These are phyloP conservation scores for Lepilemur septentrionalis DNA, from an alignment of 2,797 vertebrate species.

Conservation along the genomic window DNA sequence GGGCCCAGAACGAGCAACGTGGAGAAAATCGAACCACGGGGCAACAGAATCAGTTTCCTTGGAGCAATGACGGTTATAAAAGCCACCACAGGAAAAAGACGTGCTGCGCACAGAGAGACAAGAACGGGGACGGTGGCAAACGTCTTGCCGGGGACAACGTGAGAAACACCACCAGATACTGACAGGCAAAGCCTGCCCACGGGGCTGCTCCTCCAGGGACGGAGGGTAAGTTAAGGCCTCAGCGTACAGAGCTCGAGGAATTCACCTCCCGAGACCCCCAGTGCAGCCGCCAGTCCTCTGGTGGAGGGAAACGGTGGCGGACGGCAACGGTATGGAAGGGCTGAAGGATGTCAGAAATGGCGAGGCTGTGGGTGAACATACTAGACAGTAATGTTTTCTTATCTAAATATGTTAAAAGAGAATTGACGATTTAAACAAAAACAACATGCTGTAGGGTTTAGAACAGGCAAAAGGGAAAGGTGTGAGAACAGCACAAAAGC, in stretches of 20 bases:
- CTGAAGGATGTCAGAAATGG: neutral
- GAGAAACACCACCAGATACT: neutral
- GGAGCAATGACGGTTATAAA: neutral
- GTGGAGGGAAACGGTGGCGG: neutral
- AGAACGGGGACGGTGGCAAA: fast-evolving
- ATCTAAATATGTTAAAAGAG: neutral
- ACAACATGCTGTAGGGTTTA: neutral
- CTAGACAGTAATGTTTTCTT: neutral
- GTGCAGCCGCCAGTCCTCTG: no score
- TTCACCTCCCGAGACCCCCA: neutral
- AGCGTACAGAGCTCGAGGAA: neutral
- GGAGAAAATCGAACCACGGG: neutral
- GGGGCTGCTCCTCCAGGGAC: fast-evolving
- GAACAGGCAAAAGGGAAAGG: neutral
- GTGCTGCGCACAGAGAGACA: fast-evolving
- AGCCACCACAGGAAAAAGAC: neutral
- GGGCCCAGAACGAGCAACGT: neutral
- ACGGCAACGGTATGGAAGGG: neutral
- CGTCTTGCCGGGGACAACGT: neutral
- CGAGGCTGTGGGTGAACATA: neutral
- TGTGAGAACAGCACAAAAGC: neutral
- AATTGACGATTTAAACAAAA: no score
- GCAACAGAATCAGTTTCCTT: no score
- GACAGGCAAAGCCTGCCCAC: neutral
- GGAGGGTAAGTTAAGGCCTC: neutral